A percentile compares a stretch with the other conserved stretches of the same genome.
phyloP scores from a whole-genome alignment of 2,797 vertebrate genomes.

The Scyliorhinus canicula region DNA sequence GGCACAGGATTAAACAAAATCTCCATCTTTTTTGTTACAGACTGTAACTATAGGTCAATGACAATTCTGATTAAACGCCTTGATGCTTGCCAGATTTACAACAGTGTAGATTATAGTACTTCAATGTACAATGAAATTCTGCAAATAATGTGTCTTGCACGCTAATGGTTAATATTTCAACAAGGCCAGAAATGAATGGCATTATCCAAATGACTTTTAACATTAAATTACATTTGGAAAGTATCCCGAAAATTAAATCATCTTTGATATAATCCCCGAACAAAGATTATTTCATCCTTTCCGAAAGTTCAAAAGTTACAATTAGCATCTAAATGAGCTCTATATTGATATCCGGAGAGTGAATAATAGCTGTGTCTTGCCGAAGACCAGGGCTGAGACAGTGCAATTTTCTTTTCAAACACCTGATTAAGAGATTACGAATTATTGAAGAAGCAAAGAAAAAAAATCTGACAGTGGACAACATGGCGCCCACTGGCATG shows the following conservation, averaged over 20 bases:
- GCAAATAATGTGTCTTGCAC: neutral
- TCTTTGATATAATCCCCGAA: neutral
- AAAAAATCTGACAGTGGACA: neutral
- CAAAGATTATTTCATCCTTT: slow-evolving; percentile 27
- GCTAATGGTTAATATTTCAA: neutral
- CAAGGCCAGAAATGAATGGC: neutral
- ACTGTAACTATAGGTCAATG: neutral
- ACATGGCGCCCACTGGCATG: neutral
- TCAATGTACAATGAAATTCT: neutral
- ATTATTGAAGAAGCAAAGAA: neutral
- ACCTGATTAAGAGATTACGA: neutral
- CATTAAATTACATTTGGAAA: neutral
- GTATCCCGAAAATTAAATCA: neutral
- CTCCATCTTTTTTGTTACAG: neutral
- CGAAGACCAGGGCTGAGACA: neutral
- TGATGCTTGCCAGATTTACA: neutral
- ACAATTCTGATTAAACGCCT: neutral
- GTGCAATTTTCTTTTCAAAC: slow-evolving; percentile 7
- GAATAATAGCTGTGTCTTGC: neutral
- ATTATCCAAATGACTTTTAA: slow-evolving; percentile 21
- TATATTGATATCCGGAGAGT: neutral
- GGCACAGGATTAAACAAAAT: neutral
- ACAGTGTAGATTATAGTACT: neutral
- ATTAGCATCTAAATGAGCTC: slow-evolving; percentile 35
- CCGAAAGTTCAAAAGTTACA: slow-evolving; percentile 17